Evolutionary conservation across 2,797 vertebrate genomes (phyloP).

Genomic region (Cuniculus paca): DNA sequence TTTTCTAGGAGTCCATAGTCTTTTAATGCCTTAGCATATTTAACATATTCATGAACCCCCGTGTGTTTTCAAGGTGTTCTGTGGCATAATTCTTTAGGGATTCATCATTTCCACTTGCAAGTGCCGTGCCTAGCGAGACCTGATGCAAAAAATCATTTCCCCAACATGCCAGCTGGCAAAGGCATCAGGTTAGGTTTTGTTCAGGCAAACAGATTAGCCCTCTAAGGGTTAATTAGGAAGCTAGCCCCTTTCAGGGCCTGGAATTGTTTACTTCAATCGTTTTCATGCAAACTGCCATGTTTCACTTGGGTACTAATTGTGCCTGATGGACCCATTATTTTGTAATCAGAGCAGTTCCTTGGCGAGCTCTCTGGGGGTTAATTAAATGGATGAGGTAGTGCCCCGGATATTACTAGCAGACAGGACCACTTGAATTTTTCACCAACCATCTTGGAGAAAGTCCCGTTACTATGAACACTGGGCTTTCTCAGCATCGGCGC

Average conservation of each 20-base stretch:
- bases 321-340: constrained; percentile 93
- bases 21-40: neutral
- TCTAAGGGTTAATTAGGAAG: constrained; percentile 92
- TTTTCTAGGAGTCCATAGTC: neutral
- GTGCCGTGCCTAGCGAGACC: neutral
- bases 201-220: constrained; percentile 83
- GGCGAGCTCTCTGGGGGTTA: constrained; percentile 91
- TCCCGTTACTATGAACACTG: constrained; percentile 75
- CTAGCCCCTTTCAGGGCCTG: constrained; percentile 86
- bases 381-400: constrained; percentile 91
- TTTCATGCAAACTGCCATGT: constrained; percentile 91
- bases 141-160: constrained; percentile 64
- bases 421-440: constrained; percentile 85
- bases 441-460: constrained; percentile 74
- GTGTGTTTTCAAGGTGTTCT: constrained; percentile 23
- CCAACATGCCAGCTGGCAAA: constrained; percentile 67
- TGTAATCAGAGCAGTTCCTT: constrained; percentile 90
- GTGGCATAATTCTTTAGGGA: neutral
- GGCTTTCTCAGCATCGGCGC: constrained; percentile 70
- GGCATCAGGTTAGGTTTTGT: constrained; percentile 49
- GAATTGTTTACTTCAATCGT: constrained; percentile 95
- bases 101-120: constrained; percentile 52
- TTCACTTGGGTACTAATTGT: constrained; percentile 93
- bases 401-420: constrained; percentile 84
- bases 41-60: neutral